Base-by-base conservation (phyloP, 1,140 invertebrate species). In the Ceratina australensis region DNA sequence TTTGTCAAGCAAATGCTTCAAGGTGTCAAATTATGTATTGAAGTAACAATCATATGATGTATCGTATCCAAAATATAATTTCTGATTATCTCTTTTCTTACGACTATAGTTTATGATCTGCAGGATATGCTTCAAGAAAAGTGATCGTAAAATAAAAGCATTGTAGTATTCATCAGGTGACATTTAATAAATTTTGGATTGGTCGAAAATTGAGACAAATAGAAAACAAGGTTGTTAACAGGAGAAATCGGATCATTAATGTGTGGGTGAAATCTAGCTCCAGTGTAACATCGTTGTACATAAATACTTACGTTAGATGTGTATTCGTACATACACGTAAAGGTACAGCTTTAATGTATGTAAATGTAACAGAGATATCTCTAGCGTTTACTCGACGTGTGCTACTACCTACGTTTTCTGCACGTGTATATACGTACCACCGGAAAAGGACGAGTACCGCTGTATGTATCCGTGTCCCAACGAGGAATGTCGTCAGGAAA, bases 301-400 rank as follows among this genome's bases (percentile, higher is more conserved):
- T 87, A 42, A 42, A 42, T 10, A 87, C 42, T 67, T 63, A 80
- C 61, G 50, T 81, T 83, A 85, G 50, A 78, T 72, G 81, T 86
- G 74, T 80, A 81, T 80, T 64, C 60, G 49, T 83, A 74, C 7
- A 22, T 83, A 81, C 64, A 79, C 73, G 68, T 80, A 66, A 81
- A 76, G 63, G 52, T 77, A 22, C 66, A 87, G 86, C 74, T 86
- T 84, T 83, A 81, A 85, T 72, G 74, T 81, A 79, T 81, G 77
- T 81, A 84, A 73, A 85, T 79, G 71, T 81, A 85, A 79, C 81
- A 84, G 72, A 60, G 56, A 71, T 80, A 79, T 80, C 68, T 74
- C 50, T 85, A 80, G 61, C 68, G 61, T 86, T 83, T 86, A 83
- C 59, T 81, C 60, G 59, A 78, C 64, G 59, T 79, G 66, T 26